Conservation (phyloP, 2,888 invertebrate genomes). For the Lasioglossum figueresi region DNA sequence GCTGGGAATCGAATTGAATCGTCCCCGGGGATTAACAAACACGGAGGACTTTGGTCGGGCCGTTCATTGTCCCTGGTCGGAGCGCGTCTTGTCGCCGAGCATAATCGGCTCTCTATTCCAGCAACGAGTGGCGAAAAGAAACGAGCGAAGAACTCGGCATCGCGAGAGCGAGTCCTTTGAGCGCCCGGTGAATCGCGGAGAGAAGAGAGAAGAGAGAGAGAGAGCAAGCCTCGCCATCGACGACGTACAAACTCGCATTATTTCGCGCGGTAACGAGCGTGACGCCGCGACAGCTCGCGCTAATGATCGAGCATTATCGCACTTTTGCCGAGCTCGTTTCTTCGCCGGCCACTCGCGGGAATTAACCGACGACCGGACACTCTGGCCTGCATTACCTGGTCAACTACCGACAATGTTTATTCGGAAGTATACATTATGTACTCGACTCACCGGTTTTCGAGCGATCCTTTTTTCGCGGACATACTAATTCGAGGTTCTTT, state of each 20-base stretch:
- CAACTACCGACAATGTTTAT: not conserved
- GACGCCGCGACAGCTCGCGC: slow-evolving; percentile 53
- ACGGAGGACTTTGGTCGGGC: slow-evolving; percentile 14
- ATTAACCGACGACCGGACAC: slow-evolving; percentile 14
- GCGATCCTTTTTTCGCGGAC: not conserved
- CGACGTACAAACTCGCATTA: slow-evolving; percentile 53
- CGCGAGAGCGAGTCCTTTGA: slow-evolving; percentile 33
- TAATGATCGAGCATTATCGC: slow-evolving; percentile 63
- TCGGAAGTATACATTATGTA: slow-evolving; percentile 8
- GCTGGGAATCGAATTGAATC: slow-evolving; percentile 41
- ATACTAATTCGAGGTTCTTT: not conserved
- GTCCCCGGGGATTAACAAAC: slow-evolving; percentile 41
- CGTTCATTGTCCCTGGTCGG: slow-evolving; percentile 43
- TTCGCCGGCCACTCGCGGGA: slow-evolving; percentile 1
- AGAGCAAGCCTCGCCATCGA: slow-evolving; percentile 40
- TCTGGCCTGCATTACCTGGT: not conserved
- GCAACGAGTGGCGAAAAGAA: slow-evolving; percentile 46
- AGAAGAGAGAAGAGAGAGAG: slow-evolving; percentile 15
- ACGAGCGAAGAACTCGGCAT: slow-evolving; percentile 25
- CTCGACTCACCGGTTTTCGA: not conserved
- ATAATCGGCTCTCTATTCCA: slow-evolving; percentile 32
- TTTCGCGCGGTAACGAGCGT: slow-evolving; percentile 64
- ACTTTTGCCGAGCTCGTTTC: slow-evolving; percentile 50
- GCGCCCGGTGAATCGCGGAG: slow-evolving; percentile 65
- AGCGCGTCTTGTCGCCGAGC: slow-evolving; percentile 33